Evolutionary conservation across 2,888 invertebrate species (phyloP).

Genomic region (Melinaea menophilus): DNA sequence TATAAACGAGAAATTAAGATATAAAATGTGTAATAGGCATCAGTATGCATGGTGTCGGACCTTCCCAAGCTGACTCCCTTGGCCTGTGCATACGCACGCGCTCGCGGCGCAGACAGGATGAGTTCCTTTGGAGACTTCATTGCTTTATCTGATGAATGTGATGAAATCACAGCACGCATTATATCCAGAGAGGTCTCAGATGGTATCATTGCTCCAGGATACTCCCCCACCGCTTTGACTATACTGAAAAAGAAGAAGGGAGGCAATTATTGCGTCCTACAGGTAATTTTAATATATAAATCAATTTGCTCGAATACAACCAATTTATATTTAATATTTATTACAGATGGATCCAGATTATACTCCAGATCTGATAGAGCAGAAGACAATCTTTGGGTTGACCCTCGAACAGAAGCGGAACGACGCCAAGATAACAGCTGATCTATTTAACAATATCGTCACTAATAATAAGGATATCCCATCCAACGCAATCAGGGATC

Average conservation of each 20-base stretch:
- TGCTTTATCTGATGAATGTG: constrained; percentile 94
- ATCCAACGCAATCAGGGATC: constrained; percentile 87
- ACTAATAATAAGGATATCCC: constrained; percentile 83
- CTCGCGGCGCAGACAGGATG: constrained; percentile 98
- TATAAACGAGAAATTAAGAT: background rate
- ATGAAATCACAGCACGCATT: constrained; percentile 92
- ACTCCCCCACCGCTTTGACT: constrained; percentile 88
- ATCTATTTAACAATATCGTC: constrained; percentile 89
- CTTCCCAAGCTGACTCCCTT: constrained; percentile 86
- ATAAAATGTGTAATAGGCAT: constrained; percentile 77
- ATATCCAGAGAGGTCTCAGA: constrained; percentile 97
- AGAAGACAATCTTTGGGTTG: constrained; percentile 75
- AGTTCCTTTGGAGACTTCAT: constrained; percentile 99
- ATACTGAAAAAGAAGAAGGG: constrained; percentile 96
- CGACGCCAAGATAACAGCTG: constrained; percentile 87
- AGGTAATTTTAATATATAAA: constrained; percentile 62
- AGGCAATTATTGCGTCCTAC: constrained; percentile 92
- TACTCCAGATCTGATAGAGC: constrained; percentile 88
- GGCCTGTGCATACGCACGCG: constrained; percentile 95
- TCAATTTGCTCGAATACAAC: background rate
- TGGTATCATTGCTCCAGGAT: constrained; percentile 98
- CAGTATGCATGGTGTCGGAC: constrained; percentile 96
- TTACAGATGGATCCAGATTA: constrained; percentile 91
- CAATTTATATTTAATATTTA: constrained; percentile 1
- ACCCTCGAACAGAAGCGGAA: constrained; percentile 89